Percentiles rank a stretch among this genome's conserved stretches.
phyloP scores from a whole-genome alignment of 2,113 vertebrate genomes.

The Antechinus flavipes region DNA sequence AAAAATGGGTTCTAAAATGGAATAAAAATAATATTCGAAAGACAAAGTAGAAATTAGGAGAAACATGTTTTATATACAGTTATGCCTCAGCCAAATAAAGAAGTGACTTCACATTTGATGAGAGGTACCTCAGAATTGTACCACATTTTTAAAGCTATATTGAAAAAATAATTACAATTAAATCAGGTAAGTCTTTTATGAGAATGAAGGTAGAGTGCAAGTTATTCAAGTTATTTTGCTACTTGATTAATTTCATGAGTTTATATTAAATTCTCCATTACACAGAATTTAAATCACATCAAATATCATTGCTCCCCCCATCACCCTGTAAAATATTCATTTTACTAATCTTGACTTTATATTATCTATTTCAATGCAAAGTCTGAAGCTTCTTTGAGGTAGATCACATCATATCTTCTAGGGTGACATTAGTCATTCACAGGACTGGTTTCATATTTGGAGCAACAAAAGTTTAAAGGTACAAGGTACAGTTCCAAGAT shows the following conservation, averaged over 20 bases:
- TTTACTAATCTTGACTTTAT: slow-evolving; percentile 10
- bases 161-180: slow-evolving; percentile 21
- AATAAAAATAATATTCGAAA: background rate
- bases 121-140: background rate
- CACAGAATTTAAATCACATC: background rate
- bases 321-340: background rate
- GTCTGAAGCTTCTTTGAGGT: background rate
- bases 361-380: background rate
- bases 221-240: background rate
- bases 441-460: background rate
- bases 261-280: background rate
- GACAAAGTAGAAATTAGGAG: background rate
- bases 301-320: background rate
- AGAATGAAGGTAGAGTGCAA: background rate
- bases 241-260: slow-evolving; percentile 2
- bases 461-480: background rate
- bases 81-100: background rate
- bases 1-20: background rate
- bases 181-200: background rate
- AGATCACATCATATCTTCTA: background rate
- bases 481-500: background rate
- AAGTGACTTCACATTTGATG: background rate
- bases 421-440: background rate
- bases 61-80: background rate
- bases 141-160: background rate